These are phyloP conservation scores for Cephonodes hylas DNA, from an alignment of 2,888 invertebrate species.

Conservation along the genomic window DNA sequence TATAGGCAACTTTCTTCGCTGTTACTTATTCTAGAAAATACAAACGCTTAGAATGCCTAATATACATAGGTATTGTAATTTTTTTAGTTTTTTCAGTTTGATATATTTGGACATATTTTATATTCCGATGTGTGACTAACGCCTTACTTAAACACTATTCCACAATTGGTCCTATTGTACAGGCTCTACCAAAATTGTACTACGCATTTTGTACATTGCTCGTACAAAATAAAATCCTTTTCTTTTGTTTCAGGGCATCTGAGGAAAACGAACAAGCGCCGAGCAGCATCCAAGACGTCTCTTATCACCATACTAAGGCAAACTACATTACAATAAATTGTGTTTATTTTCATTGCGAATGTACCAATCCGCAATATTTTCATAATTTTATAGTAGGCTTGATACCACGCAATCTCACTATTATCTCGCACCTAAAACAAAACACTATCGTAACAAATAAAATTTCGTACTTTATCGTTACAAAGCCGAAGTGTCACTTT, in stretches of 20 bases:
- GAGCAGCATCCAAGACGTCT: constrained; percentile 19
- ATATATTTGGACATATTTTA: background rate
- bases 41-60: too few relatives aligned
- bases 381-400: constrained; percentile 47
- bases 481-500: constrained; percentile 15
- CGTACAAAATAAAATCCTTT: constrained; percentile 17
- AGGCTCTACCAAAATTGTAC: background rate
- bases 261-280: background rate
- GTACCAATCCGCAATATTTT: constrained; percentile 41
- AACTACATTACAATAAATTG: constrained; percentile 38
- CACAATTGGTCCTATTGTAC: background rate
- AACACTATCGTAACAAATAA: constrained; percentile 38
- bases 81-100: too few relatives aligned
- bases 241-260: constrained; percentile 14
- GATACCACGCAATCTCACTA: constrained; percentile 45
- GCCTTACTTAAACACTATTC: background rate
- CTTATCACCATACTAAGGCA: constrained; percentile 27
- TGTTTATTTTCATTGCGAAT: constrained; percentile 41
- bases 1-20: too few relatives aligned
- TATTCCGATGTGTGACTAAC: background rate
- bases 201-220: constrained; percentile 4
- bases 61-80: too few relatives aligned
- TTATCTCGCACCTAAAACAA: constrained; percentile 45
- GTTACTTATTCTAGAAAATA: too few relatives aligned
- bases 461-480: constrained; percentile 36